Evolutionary conservation across 2,797 vertebrate species (phyloP).

Genomic region (Darevskia nairensis): DNA sequence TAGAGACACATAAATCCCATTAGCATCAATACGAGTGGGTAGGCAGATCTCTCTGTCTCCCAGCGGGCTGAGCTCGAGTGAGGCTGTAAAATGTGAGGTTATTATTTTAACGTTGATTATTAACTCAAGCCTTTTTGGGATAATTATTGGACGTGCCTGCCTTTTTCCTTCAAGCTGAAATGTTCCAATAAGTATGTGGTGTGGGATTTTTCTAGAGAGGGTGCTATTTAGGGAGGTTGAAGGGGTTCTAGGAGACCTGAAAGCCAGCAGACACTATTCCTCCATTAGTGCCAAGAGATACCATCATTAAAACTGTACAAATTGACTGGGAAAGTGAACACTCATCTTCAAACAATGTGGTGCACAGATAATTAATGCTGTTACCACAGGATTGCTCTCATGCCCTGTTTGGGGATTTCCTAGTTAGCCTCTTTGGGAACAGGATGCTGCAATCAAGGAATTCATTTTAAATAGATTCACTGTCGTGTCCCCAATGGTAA

Average conservation of each 20-base stretch:
- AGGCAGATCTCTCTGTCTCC: neutral
- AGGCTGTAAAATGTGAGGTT: accelerated
- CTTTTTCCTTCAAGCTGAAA: neutral
- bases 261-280: too few species aligned
- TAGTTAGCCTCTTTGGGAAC: neutral
- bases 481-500: too few species aligned
- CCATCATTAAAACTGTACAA: neutral
- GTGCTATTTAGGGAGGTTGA: too few species aligned
- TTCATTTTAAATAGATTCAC: too few species aligned
- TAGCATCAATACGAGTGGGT: neutral
- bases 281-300: neutral
- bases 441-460: too few species aligned
- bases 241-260: neutral
- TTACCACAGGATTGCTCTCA: neutral
- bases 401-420: too few species aligned
- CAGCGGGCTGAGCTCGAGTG: accelerated
- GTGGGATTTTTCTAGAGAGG: neutral
- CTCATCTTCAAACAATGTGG: neutral
- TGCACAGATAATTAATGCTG: neutral
- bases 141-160: neutral
- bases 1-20: neutral
- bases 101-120: accelerated
- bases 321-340: neutral
- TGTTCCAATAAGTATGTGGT: too few species aligned
- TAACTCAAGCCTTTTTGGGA: accelerated